A percentile compares a stretch with the other conserved stretches of the same genome.
These are phyloP conservation scores for Macquaria australasica DNA, from an alignment of 2,113 vertebrate species.

Conservation along the genomic window DNA sequence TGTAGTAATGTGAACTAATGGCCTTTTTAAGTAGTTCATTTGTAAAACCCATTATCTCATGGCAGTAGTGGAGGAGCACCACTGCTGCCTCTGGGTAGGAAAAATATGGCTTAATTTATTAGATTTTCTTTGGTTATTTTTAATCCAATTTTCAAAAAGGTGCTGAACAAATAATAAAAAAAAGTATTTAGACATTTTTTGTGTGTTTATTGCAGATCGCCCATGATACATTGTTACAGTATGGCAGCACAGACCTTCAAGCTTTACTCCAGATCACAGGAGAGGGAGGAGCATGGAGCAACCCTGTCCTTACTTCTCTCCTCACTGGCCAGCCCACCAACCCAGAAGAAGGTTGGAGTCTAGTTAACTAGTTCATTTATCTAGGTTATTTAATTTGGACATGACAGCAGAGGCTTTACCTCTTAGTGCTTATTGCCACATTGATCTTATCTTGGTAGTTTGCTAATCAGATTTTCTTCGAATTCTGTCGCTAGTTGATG, in stretches of 20 bases:
- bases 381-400: not conserved
- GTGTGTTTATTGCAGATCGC: constrained; percentile 79
- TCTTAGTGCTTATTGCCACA: not conserved
- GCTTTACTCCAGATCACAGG: constrained; percentile 93
- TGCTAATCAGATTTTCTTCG: constrained; percentile 11
- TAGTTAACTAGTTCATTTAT: not conserved
- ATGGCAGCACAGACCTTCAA: constrained; percentile 95
- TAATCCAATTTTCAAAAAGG: not conserved
- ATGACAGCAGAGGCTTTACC: not conserved
- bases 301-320: constrained; percentile 91
- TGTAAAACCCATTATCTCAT: not conserved
- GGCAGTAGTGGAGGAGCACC: too few relatives aligned
- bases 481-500: constrained; percentile 84
- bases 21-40: not conserved
- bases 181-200: not conserved
- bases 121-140: not conserved
- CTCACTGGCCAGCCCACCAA: constrained; percentile 91
- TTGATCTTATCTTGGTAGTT: not conserved
- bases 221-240: constrained; percentile 92
- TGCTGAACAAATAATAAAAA: not conserved
- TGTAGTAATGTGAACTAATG: constrained; percentile 11
- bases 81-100: not conserved
- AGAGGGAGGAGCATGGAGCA: constrained; percentile 95
- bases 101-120: not conserved
- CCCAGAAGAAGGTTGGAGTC: constrained; percentile 89